Conservation (phyloP, 2,113 vertebrate genomes). For the Oenanthe melanoleuca region DNA sequence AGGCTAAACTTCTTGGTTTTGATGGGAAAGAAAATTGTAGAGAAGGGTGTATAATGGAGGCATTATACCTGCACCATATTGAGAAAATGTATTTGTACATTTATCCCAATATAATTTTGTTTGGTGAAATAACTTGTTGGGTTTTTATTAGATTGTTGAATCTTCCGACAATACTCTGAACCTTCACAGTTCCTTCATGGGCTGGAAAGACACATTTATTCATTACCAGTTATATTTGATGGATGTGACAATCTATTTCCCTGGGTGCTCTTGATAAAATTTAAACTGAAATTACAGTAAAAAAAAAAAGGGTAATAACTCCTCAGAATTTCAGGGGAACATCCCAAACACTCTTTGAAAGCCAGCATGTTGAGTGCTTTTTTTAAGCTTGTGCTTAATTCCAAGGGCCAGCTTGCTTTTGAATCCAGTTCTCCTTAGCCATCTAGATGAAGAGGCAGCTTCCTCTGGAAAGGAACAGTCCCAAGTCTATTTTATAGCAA, state of each 20-base stretch:
- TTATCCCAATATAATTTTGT: background rate
- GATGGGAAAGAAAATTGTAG: background rate
- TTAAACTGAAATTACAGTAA: background rate
- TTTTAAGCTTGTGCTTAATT: background rate
- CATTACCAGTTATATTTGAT: background rate
- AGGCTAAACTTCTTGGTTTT: background rate
- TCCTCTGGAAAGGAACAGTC: conserved; percentile 27
- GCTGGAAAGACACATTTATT: background rate
- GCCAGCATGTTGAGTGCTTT: background rate
- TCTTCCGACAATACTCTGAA: background rate
- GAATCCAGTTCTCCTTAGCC: background rate
- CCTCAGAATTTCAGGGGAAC: background rate
- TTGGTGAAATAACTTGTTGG: background rate
- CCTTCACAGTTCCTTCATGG: background rate
- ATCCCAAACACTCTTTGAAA: background rate
- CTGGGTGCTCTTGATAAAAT: background rate
- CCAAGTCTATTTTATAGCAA: conserved; percentile 38
- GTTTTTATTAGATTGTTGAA: background rate
- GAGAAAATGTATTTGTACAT: background rate
- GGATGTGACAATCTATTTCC: background rate
- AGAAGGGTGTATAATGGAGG: background rate
- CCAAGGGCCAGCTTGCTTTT: background rate
- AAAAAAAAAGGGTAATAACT: background rate
- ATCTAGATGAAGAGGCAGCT: conserved; percentile 22
- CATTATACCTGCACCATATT: background rate